Percentiles rank a stretch among this genome's conserved stretches.
Conservation (phyloP, 2,888 invertebrate genomes). For the Silvanus unidentatus region DNA sequence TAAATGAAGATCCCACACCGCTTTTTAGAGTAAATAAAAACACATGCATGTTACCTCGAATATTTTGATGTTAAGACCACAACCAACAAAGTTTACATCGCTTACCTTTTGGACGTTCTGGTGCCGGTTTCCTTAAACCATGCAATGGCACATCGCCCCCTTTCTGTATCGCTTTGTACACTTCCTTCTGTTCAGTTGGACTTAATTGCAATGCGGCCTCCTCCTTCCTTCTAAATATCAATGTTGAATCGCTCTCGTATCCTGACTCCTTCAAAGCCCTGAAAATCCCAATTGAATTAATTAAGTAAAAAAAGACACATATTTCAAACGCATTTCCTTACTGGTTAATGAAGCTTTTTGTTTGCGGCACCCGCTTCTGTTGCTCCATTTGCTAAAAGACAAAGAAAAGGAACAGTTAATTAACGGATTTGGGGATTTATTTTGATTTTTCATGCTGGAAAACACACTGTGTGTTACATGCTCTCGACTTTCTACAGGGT, state of each 20-base stretch:
- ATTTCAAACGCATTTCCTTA: slow-evolving; percentile 45
- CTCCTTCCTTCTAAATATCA: slow-evolving; percentile 75
- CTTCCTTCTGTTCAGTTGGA: slow-evolving; percentile 76
- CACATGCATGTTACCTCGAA: background rate
- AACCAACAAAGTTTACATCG: background rate
- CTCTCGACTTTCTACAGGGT: too few relatives aligned
- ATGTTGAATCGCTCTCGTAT: slow-evolving; percentile 85
- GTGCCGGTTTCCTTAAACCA: slow-evolving; percentile 86
- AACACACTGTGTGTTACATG: too few relatives aligned
- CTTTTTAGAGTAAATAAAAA: background rate
- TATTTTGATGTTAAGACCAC: background rate
- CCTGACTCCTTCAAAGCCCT: slow-evolving; percentile 85
- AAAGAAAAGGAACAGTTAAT: slow-evolving; percentile 22
- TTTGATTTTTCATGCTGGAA: background rate
- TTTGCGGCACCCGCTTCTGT: slow-evolving; percentile 58
- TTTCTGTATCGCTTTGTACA: slow-evolving; percentile 82
- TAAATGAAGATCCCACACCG: too few relatives aligned
- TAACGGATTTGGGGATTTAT: too few relatives aligned
- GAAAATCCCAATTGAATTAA: slow-evolving; percentile 10
- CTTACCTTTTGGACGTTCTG: slow-evolving; percentile 72
- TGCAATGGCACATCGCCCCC: slow-evolving; percentile 92
- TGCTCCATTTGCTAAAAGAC: slow-evolving; percentile 64
- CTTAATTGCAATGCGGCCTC: slow-evolving; percentile 60
- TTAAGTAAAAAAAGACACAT: background rate
- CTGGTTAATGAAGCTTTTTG: slow-evolving; percentile 79